These are phyloP conservation scores for Montifringilla adamsi DNA, from an alignment of 2,113 vertebrate genomes.

Conservation along the genomic window DNA sequence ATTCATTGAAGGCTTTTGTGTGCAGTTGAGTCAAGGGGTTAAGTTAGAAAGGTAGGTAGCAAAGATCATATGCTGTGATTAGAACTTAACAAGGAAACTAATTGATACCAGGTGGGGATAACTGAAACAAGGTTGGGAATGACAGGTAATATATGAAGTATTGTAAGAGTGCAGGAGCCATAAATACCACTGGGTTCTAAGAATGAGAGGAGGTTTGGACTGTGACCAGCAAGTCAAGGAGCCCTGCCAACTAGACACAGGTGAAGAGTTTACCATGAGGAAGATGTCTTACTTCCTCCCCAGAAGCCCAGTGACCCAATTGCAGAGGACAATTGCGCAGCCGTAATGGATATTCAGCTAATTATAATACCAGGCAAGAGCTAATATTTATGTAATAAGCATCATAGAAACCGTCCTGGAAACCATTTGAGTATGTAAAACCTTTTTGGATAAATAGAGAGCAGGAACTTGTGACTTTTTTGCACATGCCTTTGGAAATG, in stretches of 20 bases:
- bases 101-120: background rate
- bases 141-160: background rate
- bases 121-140: background rate
- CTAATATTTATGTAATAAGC: background rate
- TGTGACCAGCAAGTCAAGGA: background rate
- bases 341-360: background rate
- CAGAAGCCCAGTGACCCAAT: background rate
- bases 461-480: background rate
- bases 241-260: background rate
- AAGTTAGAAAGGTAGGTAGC: background rate
- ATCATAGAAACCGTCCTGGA: background rate
- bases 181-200: background rate
- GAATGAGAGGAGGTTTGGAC: background rate
- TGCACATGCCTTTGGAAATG: background rate
- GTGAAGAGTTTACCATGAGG: background rate
- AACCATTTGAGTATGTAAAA: background rate
- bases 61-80: background rate
- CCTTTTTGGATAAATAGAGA: background rate
- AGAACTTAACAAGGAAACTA: background rate
- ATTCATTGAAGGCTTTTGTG: background rate
- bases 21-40: background rate
- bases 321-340: background rate
- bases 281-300: background rate
- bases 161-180: background rate
- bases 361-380: background rate